Base-by-base conservation (phyloP, 2,113 vertebrate species). In the Mastomys coucha region DNA sequence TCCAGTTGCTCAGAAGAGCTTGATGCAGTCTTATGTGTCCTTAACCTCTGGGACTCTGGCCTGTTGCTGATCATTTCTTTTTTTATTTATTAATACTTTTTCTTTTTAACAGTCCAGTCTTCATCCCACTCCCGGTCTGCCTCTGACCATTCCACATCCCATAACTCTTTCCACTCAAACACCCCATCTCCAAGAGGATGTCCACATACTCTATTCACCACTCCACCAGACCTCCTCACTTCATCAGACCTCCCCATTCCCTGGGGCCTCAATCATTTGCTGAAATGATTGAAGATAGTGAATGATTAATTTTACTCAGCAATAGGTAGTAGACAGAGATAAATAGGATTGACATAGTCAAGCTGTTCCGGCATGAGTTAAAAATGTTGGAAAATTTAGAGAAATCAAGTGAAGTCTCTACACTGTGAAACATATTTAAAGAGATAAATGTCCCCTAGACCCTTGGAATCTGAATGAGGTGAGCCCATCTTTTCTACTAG, bases 41-140 rank as follows among this genome's bases (percentile, higher is more conserved):
- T 14, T 82, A 0, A 2, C n/a, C 2, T 31, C 89, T 56, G 3
- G 0, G 20, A 6, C n/a, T 10, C 87, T 22, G 67, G 0, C 9
- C 17, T 51, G 9, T 14, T 53, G 56, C 19, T 56, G 24, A 73
- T 65, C 56, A 58, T 2, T 58, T 19, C 2, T 65, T 28, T 65
- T 28, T 11, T 65, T 12, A 28, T 28, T 65, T 9, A 65, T 65
- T 28, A 28, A 65, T 28, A 28, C 26, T 8, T 31, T 28, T 67
- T 31, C 26, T 8, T 31, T 28, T 67, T 31, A 4, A 67, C 11
- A 31, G 28, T 67, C 65, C 28, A 31, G 11, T 31, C 11, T 31
- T 67, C 31, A 67, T 33, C 1, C 11, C 28, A 28, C 3, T 67
- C 28, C 11, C 1, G 4, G 65, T 31, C 28, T 13, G 4, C 28